Conservation (phyloP, 1,140 invertebrate species). For the Euura lappo region DNA sequence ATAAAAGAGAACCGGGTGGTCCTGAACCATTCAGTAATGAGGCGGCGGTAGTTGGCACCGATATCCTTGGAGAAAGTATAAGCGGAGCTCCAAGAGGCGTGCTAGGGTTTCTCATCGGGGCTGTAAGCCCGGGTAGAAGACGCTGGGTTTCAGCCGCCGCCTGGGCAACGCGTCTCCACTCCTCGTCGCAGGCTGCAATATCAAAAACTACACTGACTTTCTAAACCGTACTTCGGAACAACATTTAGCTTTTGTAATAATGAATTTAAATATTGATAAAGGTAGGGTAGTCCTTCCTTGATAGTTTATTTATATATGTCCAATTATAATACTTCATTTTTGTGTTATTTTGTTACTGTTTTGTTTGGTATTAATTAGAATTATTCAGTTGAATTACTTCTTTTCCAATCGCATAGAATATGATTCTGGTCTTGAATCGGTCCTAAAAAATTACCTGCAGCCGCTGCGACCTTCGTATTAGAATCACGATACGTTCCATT, state of each 20-base stretch:
- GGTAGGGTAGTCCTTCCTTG: too few species aligned
- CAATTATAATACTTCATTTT: too few species aligned
- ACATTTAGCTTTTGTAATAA: neutral
- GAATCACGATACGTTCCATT: constrained; percentile 99
- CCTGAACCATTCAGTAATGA: constrained; percentile 75
- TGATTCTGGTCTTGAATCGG: neutral
- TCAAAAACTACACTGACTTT: constrained; percentile 46
- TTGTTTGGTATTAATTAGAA: too few species aligned
- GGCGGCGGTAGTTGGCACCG: constrained; percentile 78
- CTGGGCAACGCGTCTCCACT: constrained; percentile 77
- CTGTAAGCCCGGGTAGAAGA: constrained; percentile 69
- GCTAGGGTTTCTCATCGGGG: constrained; percentile 70
- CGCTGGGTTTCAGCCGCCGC: constrained; percentile 78
- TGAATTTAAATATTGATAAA: too few species aligned
- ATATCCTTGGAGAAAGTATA: constrained; percentile 86
- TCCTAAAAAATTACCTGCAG: constrained; percentile 63
- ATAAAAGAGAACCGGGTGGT: constrained; percentile 69
- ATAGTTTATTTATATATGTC: too few species aligned
- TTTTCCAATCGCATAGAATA: neutral
- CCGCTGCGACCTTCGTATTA: constrained; percentile 81
- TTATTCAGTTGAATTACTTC: neutral
- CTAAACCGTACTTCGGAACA: constrained; percentile 16
- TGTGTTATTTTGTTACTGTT: too few species aligned
- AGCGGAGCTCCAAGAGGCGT: constrained; percentile 82
- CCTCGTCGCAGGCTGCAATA: constrained; percentile 75